Evolutionary conservation across 2,797 vertebrate species (phyloP).

Genomic region (Malacoctenus gilli): DNA sequence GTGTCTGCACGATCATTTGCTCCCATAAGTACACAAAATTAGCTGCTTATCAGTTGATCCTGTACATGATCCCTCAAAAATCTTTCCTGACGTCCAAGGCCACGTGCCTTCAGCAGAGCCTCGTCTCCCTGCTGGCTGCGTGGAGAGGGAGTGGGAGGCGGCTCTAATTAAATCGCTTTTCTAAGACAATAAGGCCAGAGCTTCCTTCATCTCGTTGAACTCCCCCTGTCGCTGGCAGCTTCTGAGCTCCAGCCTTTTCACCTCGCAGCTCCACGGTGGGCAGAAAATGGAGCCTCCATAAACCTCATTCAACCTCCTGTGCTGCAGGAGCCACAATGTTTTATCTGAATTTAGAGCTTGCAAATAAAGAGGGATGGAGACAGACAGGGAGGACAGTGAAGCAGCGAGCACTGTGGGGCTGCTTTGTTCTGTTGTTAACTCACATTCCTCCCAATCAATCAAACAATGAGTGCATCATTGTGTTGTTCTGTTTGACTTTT

Average conservation of each 20-base stretch:
- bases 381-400: slow-evolving; percentile 40
- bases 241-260: slow-evolving; percentile 77
- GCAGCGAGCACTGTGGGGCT: slow-evolving; percentile 36
- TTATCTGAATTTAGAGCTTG: slow-evolving; percentile 29
- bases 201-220: slow-evolving; percentile 79
- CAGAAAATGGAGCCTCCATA: slow-evolving; percentile 64
- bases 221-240: slow-evolving; percentile 78
- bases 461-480: slow-evolving; percentile 29
- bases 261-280: slow-evolving; percentile 71
- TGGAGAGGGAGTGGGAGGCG: slow-evolving; percentile 23
- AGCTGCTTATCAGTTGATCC: slow-evolving; percentile 98
- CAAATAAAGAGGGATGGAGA: slow-evolving; percentile 35
- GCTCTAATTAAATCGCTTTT: slow-evolving; percentile 91
- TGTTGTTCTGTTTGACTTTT: slow-evolving; percentile 21
- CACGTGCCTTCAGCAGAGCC: slow-evolving; percentile 77
- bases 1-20: slow-evolving; percentile 80
- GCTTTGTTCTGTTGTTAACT: slow-evolving; percentile 65
- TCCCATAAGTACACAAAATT: slow-evolving; percentile 98
- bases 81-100: slow-evolving; percentile 86
- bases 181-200: slow-evolving; percentile 88
- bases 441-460: slow-evolving; percentile 64
- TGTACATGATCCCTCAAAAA: slow-evolving; percentile 95
- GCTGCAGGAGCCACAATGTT: slow-evolving; percentile 21
- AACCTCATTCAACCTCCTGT: slow-evolving; percentile 61
- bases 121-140: slow-evolving; percentile 64